These are phyloP conservation scores for Phyllopteryx taeniolatus DNA, from an alignment of 2,113 vertebrate genomes.

Conservation along the genomic window DNA sequence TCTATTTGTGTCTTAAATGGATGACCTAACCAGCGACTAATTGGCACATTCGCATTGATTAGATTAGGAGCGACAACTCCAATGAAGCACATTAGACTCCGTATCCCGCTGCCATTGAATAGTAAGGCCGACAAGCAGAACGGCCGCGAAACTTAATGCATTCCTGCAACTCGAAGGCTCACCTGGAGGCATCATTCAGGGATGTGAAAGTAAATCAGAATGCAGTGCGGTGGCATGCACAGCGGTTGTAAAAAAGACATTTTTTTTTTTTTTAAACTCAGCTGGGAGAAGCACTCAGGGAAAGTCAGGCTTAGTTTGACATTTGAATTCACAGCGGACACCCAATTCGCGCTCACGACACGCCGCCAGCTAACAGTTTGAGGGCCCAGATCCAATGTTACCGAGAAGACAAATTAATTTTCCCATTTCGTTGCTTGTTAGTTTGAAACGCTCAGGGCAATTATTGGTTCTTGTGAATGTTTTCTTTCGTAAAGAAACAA, in stretches of 20 bases:
- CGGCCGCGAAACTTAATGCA: conserved; percentile 46
- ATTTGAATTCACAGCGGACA: conserved; percentile 25
- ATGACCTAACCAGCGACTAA: background rate
- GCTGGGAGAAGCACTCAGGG: conserved; percentile 9
- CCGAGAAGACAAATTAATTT: conserved; percentile 66
- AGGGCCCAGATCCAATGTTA: conserved; percentile 59
- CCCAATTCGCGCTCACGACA: conserved; percentile 20
- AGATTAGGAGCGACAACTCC: background rate
- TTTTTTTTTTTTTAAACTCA: too few relatives aligned
- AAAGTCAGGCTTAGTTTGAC: conserved; percentile 25
- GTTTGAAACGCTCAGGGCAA: conserved; percentile 55
- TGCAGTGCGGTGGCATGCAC: conserved; percentile 26
- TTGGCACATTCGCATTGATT: background rate
- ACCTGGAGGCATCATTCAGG: conserved; percentile 43
- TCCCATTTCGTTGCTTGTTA: conserved; percentile 57
- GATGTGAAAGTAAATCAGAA: conserved; percentile 37
- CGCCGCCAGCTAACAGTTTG: conserved; percentile 32
- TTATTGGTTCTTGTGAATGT: conserved; percentile 50
- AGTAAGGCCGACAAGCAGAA: conserved; percentile 19
- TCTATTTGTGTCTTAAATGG: background rate
- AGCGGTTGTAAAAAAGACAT: conserved; percentile 16
- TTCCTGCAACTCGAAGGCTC: conserved; percentile 38
- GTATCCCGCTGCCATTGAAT: conserved; percentile 5
- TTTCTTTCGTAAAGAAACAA: conserved; percentile 52
- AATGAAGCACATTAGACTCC: background rate